phyloP scores from a whole-genome alignment of 2,888 invertebrate genomes.

The Athalia circularis region DNA sequence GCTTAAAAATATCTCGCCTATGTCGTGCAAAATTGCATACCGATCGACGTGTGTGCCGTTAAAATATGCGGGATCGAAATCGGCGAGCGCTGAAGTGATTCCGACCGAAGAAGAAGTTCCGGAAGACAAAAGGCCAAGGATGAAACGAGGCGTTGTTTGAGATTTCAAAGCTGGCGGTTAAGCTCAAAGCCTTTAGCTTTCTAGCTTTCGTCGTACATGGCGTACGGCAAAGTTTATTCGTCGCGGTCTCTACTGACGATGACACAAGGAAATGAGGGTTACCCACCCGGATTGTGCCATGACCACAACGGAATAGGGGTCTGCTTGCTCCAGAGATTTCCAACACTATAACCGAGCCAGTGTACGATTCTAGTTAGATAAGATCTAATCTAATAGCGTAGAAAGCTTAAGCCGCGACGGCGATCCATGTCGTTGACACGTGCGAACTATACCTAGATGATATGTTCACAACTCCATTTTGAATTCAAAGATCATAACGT shows the following conservation, averaged over 20 bases:
- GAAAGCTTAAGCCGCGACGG: background rate
- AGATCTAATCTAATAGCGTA: conserved; percentile 18
- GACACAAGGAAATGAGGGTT: conserved; percentile 68
- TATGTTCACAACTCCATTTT: too few relatives aligned
- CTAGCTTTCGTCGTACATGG: background rate
- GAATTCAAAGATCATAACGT: too few relatives aligned
- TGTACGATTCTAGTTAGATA: conserved; percentile 11
- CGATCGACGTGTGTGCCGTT: background rate
- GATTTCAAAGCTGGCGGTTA: conserved; percentile 19
- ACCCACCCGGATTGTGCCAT: conserved; percentile 29
- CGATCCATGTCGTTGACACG: background rate
- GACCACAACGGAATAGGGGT: conserved; percentile 34
- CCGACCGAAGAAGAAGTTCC: background rate
- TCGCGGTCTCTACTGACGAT: conserved; percentile 54
- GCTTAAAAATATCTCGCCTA: too few relatives aligned
- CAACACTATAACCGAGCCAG: background rate
- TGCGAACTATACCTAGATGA: background rate
- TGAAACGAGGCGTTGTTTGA: conserved; percentile 26
- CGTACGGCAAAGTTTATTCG: conserved; percentile 32
- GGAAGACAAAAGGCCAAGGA: background rate
- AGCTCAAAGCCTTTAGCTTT: conserved; percentile 20
- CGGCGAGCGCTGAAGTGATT: background rate
- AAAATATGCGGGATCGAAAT: background rate
- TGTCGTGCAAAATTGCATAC: too few relatives aligned
- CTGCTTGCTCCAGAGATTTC: background rate